phyloP scores from a whole-genome alignment of 2,888 invertebrate species.

The Sycophila texana region DNA sequence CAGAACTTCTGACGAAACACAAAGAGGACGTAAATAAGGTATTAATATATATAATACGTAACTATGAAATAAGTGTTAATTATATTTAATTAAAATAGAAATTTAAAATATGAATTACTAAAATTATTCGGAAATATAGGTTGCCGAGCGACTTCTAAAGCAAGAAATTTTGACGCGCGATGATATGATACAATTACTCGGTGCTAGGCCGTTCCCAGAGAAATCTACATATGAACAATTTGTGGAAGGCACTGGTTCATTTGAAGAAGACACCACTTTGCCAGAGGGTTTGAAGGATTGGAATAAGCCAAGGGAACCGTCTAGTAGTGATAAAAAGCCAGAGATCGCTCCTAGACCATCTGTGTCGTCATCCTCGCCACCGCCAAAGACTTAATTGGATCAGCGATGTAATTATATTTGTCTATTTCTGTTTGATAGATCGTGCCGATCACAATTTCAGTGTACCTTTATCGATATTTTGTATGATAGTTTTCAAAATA shows the following conservation, averaged over 20 bases:
- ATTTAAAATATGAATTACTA: neutral
- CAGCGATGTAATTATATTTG: conserved; percentile 46
- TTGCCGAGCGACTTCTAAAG: conserved; percentile 91
- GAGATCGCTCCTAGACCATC: conserved; percentile 25
- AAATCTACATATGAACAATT: conserved; percentile 99
- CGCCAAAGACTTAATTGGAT: conserved; percentile 50
- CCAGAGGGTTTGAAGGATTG: conserved; percentile 97
- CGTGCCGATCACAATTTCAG: conserved; percentile 4
- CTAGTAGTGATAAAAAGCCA: conserved; percentile 10
- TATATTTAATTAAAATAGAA: neutral
- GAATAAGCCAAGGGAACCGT: conserved; percentile 83
- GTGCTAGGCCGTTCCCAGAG: conserved; percentile 96
- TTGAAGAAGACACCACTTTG: conserved; percentile 96
- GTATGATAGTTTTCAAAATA: conserved; percentile 57
- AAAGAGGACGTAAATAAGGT: conserved; percentile 92
- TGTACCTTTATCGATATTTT: conserved; percentile 49
- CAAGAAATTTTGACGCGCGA: conserved; percentile 96
- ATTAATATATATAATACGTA: conserved; percentile 43
- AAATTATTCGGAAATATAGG: conserved; percentile 70
- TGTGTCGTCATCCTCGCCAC: conserved; percentile 25
- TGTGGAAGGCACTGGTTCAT: conserved; percentile 97
- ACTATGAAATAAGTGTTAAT: neutral
- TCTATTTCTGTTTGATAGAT: conserved; percentile 34
- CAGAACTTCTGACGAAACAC: conserved; percentile 85
- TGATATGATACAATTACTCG: conserved; percentile 98